These are phyloP conservation scores for Artibeus lituratus DNA, from an alignment of 2,797 vertebrate species.

Conservation along the genomic window DNA sequence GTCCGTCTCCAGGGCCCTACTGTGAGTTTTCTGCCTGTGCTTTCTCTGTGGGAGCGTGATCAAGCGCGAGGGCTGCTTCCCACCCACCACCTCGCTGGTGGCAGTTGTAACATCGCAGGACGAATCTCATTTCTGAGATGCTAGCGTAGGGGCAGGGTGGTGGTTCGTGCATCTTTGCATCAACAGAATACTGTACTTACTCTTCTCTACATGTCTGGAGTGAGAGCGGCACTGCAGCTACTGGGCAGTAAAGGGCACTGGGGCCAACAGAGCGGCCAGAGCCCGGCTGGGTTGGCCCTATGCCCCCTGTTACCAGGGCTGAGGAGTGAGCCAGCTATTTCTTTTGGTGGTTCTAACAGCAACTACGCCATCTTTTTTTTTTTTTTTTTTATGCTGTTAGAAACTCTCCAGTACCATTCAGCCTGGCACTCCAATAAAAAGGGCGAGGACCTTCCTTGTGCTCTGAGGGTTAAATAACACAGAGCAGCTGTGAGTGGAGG, in stretches of 20 bases:
- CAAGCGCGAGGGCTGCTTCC: fast-evolving
- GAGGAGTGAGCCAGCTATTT: neutral
- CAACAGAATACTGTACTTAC: neutral
- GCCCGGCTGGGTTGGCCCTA: neutral
- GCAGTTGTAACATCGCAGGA: neutral
- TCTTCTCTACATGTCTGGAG: neutral
- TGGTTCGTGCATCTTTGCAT: neutral
- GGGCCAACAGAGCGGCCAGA: neutral
- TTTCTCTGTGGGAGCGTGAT: neutral
- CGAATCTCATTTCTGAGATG: neutral
- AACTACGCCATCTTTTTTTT: neutral
- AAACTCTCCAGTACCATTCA: neutral
- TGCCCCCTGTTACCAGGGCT: neutral
- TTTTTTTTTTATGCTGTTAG: neutral
- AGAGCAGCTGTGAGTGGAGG: neutral
- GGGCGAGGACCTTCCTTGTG: neutral
- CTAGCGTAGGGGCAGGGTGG: neutral
- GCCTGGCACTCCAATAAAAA: neutral
- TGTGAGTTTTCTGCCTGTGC: neutral
- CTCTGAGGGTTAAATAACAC: neutral
- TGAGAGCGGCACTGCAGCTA: neutral
- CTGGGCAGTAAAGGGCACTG: neutral
- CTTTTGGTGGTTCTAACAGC: neutral
- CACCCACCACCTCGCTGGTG: neutral
- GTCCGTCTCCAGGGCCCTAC: fast-evolving